Evolutionary conservation across 2,797 vertebrate genomes (phyloP).

Genomic region (Pogonophryne albipinna): DNA sequence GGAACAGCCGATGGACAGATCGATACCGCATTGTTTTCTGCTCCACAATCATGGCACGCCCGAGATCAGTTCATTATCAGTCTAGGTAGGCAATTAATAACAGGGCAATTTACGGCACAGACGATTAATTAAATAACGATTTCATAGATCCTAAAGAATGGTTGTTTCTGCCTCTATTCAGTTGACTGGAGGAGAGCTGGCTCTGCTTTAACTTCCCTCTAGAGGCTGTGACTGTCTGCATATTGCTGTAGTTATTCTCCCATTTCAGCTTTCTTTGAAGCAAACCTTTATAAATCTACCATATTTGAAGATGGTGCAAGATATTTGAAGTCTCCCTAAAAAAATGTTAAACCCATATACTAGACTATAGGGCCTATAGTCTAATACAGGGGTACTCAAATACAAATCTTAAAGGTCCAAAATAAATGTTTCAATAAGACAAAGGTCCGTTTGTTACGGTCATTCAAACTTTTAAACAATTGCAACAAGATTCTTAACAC

Average conservation of each 20-base stretch:
- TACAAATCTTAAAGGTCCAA: too few relatives aligned
- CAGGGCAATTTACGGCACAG: constrained; percentile 22
- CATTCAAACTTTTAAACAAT: too few relatives aligned
- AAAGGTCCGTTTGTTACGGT: too few relatives aligned
- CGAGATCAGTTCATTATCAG: constrained; percentile 1
- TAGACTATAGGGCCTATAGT: too few relatives aligned
- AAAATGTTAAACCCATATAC: too few relatives aligned
- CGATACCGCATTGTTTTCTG: constrained; percentile 64
- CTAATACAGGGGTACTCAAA: too few relatives aligned
- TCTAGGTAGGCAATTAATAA: constrained; percentile 49
- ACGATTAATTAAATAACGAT: constrained; percentile 36
- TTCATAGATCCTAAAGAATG: constrained; percentile 17
- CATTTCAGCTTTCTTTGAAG: not conserved
- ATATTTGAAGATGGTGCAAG: not conserved
- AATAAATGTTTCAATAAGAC: too few relatives aligned
- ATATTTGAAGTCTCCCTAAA: not conserved
- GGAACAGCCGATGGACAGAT: constrained; percentile 55
- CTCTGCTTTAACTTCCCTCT: not conserved
- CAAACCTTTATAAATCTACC: not conserved
- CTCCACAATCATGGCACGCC: constrained; percentile 15
- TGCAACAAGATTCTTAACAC: too few relatives aligned
- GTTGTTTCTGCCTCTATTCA: constrained; percentile 19
- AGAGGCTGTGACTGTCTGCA: not conserved
- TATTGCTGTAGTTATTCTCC: not conserved
- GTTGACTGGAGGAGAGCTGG: not conserved